Base-by-base conservation (phyloP, 1,140 invertebrate species). In the Myzus persicae region DNA sequence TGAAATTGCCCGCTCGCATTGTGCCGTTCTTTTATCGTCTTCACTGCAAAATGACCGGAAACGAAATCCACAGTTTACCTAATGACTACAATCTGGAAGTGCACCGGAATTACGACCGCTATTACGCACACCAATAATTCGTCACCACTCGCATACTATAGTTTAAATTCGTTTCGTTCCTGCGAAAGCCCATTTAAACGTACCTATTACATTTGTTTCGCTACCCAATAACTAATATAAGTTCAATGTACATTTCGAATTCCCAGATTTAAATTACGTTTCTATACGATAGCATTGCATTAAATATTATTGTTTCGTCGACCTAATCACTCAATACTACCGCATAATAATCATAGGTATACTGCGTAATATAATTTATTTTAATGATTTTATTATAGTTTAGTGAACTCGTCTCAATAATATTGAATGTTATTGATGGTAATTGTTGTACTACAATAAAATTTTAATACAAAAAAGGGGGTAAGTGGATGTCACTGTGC, bases 11-110 rank as follows among this genome's bases (percentile, higher is more conserved):
- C 3, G 22, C 87, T n/a, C 26, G 42, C 42, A 44, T 84, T 84
- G 40, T 42, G 8, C 20, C 18, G 44, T 87, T 88, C 87, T 48
- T 88, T 88, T 48, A 88, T 51, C 87, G 88, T 54, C 24, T 54
- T 89, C 22, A 31, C 48, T 4, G 31, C 54, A 90, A 90, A 90
- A 90, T 90, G 51, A 90, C 89, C 89, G 89, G 89, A 90, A 90
- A 90, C 89, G 36, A 90, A 67, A 42, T 90, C 31, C 44, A 11
- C 88, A 59, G 88, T 89, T 89, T 51, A 51, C 24, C 88, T 40
- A 90, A 90, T 59, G 48, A 90, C 87, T 87, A 40, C 88, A 54
- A 59, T 90, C 48, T n/a, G 54, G 38, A 67, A 90, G 38, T 42
- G 51, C 38, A 8, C 89, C 24, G 38, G 26, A 67, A 90, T 89